Evolutionary conservation across 92 coral and sea anemone genomes (phyloP), one percentile per base, ranked within the genome.

Genomic region (Palythoa heliodiscus): DNA sequence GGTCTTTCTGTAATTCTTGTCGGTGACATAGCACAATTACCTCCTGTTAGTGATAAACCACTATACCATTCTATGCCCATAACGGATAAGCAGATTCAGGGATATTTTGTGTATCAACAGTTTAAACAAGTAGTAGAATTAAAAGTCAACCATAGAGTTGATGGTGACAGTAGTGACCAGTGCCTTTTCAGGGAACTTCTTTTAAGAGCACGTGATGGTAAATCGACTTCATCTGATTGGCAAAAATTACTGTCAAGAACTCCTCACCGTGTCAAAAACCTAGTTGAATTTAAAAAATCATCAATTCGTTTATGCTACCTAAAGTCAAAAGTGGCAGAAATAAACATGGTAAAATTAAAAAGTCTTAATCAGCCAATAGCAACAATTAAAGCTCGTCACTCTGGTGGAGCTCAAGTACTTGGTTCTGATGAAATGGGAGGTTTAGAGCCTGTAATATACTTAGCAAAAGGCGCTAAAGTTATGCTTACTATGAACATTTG

Each of bases 21-120:
- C 16, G 89, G 92, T 82, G 87, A 89, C 35, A 89, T 89, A 50
- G 89, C 92, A 89, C 92, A 86, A 53, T 70, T 89, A 74, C 35
- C 92, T 47, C 95, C 95, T 22, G 92, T 89, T 83, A 71, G 92
- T 71, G 92, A 92, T 72, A 92, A 92, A 87, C 88, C 90, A 64
- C 85, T 87, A 23, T 85, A 54, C 77, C 89, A 86, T 85, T 69
- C 89, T 3, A 15, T 76, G 78, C 92, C 92, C 20, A 83, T 83
- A 83, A 50, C 88, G 60, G 90, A 89, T 13, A 87, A 89, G 52
- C 90, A 84, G 52, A 70, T 73, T 20, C 83, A 89, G 75, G 95
- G 92, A 11, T 53, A 76, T 71, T 76, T 82, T 11, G 83, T 92
- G 77, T 92, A 86, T 63, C 67, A 91, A 71, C 38, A 91, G 87